A percentile compares a stretch with the other conserved stretches of the same genome.
Evolutionary conservation across 2,113 vertebrate genomes (phyloP).

Genomic region (Corapipo altera): DNA sequence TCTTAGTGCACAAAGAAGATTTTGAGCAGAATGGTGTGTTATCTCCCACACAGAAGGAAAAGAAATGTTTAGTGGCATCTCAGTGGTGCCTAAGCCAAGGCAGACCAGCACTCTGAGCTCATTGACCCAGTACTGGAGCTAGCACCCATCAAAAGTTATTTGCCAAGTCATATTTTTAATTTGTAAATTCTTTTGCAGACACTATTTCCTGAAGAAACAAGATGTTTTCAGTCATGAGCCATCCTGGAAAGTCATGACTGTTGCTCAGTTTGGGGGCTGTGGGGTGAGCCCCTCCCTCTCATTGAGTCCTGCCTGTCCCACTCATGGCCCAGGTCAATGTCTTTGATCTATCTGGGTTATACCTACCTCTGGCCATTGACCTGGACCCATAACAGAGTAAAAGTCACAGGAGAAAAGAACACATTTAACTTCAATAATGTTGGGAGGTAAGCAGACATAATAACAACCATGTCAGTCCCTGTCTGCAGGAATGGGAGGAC

Average conservation of each 20-base stretch:
- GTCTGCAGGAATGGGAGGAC: not conserved
- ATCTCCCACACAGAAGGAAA: not conserved
- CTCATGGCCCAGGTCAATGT: not conserved
- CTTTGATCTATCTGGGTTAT: not conserved
- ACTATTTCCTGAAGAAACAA: not conserved
- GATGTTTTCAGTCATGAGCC: not conserved
- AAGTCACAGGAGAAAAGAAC: not conserved
- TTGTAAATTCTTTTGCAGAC: not conserved
- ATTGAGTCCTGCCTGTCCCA: not conserved
- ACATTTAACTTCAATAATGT: not conserved
- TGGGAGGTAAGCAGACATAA: not conserved
- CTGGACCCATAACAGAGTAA: too few species aligned
- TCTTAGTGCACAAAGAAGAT: not conserved
- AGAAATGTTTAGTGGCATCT: not conserved
- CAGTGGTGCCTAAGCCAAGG: not conserved
- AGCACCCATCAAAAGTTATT: not conserved
- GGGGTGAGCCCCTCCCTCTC: not conserved
- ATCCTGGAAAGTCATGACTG: not conserved
- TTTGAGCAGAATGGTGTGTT: not conserved
- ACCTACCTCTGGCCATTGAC: accelerated
- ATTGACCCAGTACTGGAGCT: not conserved
- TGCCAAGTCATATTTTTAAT: not conserved
- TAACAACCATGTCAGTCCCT: not conserved
- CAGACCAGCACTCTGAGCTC: accelerated
- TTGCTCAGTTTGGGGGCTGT: not conserved